Base-by-base conservation (phyloP, 2,113 vertebrate species). In the Notothenia coriiceps region DNA sequence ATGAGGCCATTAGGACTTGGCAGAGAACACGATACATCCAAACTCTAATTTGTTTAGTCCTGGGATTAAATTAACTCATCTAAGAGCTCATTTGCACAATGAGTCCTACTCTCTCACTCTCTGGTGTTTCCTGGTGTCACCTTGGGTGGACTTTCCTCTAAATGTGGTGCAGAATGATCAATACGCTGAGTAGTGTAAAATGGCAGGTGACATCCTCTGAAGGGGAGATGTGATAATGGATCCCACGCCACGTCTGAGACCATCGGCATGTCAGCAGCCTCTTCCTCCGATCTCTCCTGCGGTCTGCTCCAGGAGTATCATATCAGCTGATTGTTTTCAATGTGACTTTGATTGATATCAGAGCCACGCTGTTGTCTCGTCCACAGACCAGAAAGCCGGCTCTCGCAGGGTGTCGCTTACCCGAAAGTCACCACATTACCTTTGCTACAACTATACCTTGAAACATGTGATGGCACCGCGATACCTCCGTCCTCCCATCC, bases 341-440 rank as follows among this genome's bases (percentile, higher is more conserved):
- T 87, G 91, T 92, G 90, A 93, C 94, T 93, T 92, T 94, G 93
- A 94, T 92, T 92, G 93, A 93, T 91, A 93, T 92, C 91, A 87
- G 84, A 82, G 50, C 82, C 83, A 67, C 20, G 51, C 68, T 75
- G 83, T 85, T 90, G 86, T 84, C 84, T 83, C 29, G 79, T 84
- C 80, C 75, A 74, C 70, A 73, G 81, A 80, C 83, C 81, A 84
- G 82, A 80, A 40, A 72, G 79, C 81, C 50, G 85, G 63, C 83
- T 82, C 59, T 77, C 46, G 4, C 10, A 52, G 82, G 74, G 51
- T 88, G 86, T 91, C 86, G 9, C 7, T 85, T 91, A 84, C 87
- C 75, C 67, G 44, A n/a, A 51, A 61, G 80, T 70, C 85, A 72
- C 84, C 85, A 69, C 83, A 77, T 67, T 51, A 59, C 82, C 81